These are phyloP conservation scores for Anabas testudineus DNA, from an alignment of 2,797 vertebrate genomes.

Conservation along the genomic window DNA sequence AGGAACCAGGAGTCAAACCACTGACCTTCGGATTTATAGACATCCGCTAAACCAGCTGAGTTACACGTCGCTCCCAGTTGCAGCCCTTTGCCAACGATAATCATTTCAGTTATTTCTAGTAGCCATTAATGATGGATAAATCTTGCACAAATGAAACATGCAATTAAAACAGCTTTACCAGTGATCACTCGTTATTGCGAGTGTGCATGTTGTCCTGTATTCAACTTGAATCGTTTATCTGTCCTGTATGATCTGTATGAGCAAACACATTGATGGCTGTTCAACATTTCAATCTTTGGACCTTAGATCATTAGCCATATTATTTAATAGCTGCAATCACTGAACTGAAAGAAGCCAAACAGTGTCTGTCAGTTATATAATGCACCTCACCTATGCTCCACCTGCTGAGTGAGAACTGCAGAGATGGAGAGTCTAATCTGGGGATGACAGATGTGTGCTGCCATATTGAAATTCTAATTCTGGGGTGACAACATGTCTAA, in stretches of 20 bases:
- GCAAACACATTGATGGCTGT: neutral
- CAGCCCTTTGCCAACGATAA: constrained; percentile 47
- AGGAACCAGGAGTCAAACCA: too few species aligned
- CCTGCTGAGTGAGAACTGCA: constrained; percentile 21
- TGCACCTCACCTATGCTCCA: constrained; percentile 43
- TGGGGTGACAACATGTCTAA: constrained; percentile 64
- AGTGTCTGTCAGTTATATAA: constrained; percentile 25
- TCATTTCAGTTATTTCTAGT: constrained; percentile 49
- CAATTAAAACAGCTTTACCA: constrained; percentile 3
- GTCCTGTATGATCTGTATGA: constrained; percentile 23
- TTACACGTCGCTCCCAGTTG: too few species aligned
- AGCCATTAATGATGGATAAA: constrained; percentile 35
- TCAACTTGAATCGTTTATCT: constrained; percentile 30
- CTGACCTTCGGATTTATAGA: too few species aligned
- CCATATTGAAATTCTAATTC: constrained; percentile 69
- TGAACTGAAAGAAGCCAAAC: constrained; percentile 8
- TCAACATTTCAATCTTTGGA: constrained; percentile 26
- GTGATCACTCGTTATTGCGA: constrained; percentile 18
- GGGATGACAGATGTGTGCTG: constrained; percentile 55
- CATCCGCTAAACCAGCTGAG: too few species aligned
- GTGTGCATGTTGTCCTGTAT: constrained; percentile 18
- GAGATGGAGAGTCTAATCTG: constrained; percentile 60
- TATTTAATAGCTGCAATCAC: constrained; percentile 10
- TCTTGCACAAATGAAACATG: constrained; percentile 21
- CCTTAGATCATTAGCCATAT: neutral